Evolutionary conservation across 2,888 invertebrate species (phyloP).

Genomic region (Campoletis raptor): DNA sequence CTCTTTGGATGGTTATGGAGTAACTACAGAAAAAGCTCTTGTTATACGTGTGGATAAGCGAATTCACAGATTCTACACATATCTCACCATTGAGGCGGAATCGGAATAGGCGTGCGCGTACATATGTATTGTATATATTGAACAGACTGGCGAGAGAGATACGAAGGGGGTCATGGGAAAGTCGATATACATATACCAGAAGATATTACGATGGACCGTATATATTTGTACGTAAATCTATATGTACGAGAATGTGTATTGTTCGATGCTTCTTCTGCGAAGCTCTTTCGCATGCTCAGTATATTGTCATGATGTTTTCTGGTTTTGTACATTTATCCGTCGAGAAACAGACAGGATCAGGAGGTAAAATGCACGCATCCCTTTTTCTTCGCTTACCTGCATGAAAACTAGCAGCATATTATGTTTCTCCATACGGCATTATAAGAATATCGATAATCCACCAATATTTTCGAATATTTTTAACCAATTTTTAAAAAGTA

Average conservation of each 20-base stretch:
- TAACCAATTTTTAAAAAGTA: background rate
- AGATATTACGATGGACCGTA: constrained; percentile 55
- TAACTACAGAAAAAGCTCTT: constrained; percentile 29
- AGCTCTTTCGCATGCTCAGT: constrained; percentile 38
- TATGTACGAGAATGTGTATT: background rate
- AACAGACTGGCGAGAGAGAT: constrained; percentile 31
- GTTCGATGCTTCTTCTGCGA: constrained; percentile 35
- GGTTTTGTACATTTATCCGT: constrained; percentile 57
- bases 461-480: background rate
- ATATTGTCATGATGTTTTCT: constrained; percentile 57
- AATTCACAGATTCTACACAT: constrained; percentile 44
- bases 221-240: constrained; percentile 37
- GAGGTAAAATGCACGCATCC: constrained; percentile 40
- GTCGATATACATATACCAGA: constrained; percentile 45
- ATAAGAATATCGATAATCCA: background rate
- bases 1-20: constrained; percentile 45
- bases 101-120: constrained; percentile 38
- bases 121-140: constrained; percentile 41
- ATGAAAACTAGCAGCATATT: constrained; percentile 1
- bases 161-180: constrained; percentile 37
- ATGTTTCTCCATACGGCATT: background rate
- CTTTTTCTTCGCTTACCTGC: constrained; percentile 20
- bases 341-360: constrained; percentile 68
- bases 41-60: constrained; percentile 46
- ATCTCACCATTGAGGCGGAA: constrained; percentile 33